These are phyloP conservation scores for Drosophila suboccidentalis DNA, from an alignment of 2,888 invertebrate genomes.

Conservation along the genomic window DNA sequence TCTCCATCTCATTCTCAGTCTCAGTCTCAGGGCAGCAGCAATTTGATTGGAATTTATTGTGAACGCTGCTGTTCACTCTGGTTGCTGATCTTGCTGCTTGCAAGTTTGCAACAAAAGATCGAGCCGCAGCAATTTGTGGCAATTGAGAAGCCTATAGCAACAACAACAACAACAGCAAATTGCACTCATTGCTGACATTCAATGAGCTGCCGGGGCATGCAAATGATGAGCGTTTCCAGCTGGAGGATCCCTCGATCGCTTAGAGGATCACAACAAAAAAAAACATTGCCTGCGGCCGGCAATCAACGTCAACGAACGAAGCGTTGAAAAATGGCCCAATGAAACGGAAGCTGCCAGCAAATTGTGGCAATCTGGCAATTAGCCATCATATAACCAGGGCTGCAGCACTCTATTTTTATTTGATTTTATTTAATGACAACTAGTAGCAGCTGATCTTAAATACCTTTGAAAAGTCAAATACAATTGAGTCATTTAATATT, in stretches of 20 bases:
- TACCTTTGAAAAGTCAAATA: too few relatives aligned
- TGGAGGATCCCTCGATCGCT: background rate
- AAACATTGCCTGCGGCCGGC: conserved; percentile 49
- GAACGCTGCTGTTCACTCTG: conserved; percentile 26
- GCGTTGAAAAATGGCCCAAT: conserved; percentile 77
- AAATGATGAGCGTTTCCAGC: conserved; percentile 51
- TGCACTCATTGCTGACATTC: conserved; percentile 65
- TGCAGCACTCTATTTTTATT: background rate
- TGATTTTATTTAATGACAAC: too few relatives aligned
- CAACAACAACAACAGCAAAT: conserved; percentile 51
- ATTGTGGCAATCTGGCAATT: conserved; percentile 59
- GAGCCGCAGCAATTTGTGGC: conserved; percentile 56
- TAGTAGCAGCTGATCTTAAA: too few relatives aligned
- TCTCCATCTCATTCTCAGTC: conserved; percentile 15
- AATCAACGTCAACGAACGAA: conserved; percentile 75
- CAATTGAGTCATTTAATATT: too few relatives aligned
- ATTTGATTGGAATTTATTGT: conserved; percentile 80
- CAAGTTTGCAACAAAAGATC: conserved; percentile 40
- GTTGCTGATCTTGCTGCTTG: background rate
- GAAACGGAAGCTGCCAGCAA: conserved; percentile 75
- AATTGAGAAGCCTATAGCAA: conserved; percentile 32
- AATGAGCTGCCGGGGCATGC: conserved; percentile 59
- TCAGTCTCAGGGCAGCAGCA: conserved; percentile 47
- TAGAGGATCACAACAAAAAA: background rate
- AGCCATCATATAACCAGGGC: conserved; percentile 39